Percentiles rank a stretch among this genome's conserved stretches.
Evolutionary conservation across 2,113 vertebrate genomes (phyloP).

Genomic region (Paradoxurus hermaphroditus): DNA sequence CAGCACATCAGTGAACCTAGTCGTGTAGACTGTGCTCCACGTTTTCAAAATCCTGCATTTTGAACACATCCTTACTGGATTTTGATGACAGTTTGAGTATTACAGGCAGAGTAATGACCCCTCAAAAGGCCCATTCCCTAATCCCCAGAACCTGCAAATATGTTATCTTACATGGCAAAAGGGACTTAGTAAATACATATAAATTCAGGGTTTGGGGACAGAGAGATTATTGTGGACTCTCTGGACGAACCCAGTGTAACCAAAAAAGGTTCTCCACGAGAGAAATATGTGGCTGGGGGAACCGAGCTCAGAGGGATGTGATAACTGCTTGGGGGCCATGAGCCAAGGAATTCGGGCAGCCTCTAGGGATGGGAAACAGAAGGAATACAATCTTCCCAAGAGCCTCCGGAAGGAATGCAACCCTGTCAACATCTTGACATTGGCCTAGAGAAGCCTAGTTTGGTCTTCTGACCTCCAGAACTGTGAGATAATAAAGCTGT

Average conservation of each 20-base stretch:
- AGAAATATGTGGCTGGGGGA: accelerated
- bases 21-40: too few species aligned
- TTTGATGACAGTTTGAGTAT: background rate
- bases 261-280: background rate
- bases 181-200: background rate
- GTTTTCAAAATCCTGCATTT: background rate
- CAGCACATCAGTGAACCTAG: background rate
- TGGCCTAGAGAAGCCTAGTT: background rate
- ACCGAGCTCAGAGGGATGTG: background rate
- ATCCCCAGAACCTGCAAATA: background rate
- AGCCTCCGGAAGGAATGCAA: background rate
- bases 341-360: accelerated
- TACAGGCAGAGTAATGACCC: background rate
- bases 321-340: background rate
- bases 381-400: accelerated
- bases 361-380: background rate
- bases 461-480: background rate
- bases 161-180: too few species aligned
- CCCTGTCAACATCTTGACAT: background rate
- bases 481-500: background rate
- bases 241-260: background rate
- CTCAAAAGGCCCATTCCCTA: accelerated
- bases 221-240: background rate
- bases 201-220: too few species aligned
- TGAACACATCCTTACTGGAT: background rate